A percentile compares a stretch with the other conserved stretches of the same genome.
Conservation (phyloP, 2,888 invertebrate genomes). For the Peribatodes rhomboidaria region DNA sequence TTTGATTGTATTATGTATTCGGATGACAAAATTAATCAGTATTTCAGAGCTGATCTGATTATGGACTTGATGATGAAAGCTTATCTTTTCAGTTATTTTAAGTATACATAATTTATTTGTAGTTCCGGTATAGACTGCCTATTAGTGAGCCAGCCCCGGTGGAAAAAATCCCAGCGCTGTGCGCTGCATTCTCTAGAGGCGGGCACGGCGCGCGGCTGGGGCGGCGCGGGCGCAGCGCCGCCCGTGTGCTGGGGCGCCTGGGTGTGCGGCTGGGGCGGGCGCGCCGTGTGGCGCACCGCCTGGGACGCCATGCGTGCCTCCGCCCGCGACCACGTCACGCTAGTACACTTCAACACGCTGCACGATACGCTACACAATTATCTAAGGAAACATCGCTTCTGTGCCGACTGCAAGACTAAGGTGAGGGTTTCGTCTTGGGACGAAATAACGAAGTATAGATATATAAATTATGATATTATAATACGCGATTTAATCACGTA, state of each 20-base stretch:
- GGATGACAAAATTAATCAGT: too few relatives aligned
- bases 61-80: too few relatives aligned
- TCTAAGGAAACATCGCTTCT: slow-evolving; percentile 97
- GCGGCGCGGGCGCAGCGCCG: slow-evolving; percentile 87
- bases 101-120: slow-evolving; percentile 31
- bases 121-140: slow-evolving; percentile 92
- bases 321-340: slow-evolving; percentile 94
- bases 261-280: slow-evolving; percentile 88
- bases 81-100: too few relatives aligned
- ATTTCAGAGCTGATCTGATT: too few relatives aligned
- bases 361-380: slow-evolving; percentile 96
- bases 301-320: slow-evolving; percentile 94
- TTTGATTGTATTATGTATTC: too few relatives aligned
- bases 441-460: too few relatives aligned
- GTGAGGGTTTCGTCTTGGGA: slow-evolving; percentile 77
- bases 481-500: too few relatives aligned
- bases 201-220: slow-evolving; percentile 91
- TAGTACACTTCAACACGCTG: slow-evolving; percentile 94
- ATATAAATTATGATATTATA: too few relatives aligned
- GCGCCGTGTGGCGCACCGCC: slow-evolving; percentile 92
- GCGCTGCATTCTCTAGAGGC: slow-evolving; percentile 96
- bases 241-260: slow-evolving; percentile 92
- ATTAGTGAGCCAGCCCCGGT: slow-evolving; percentile 92
- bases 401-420: slow-evolving; percentile 97
- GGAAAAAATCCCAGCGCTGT: slow-evolving; percentile 96